Conservation (phyloP, 2,888 invertebrate genomes). For the Gasteruption jaculator region DNA sequence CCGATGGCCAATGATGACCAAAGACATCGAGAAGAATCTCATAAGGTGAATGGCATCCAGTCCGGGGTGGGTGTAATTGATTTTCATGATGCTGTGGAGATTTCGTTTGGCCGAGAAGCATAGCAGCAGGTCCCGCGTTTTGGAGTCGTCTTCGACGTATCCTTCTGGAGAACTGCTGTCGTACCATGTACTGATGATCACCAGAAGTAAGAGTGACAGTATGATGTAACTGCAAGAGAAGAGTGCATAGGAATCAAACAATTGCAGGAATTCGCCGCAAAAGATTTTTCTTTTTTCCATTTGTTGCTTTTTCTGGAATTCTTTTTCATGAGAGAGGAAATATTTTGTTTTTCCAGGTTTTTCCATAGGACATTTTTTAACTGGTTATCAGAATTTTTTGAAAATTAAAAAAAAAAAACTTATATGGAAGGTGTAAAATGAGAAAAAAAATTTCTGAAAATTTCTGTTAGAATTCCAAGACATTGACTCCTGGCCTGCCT, state of each 20-base stretch:
- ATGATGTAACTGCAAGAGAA: conserved; percentile 21
- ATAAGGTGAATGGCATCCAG: conserved; percentile 35
- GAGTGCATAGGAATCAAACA: neutral
- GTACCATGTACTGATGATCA: conserved; percentile 25
- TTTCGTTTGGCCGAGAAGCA: conserved; percentile 38
- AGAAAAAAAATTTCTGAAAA: too few species aligned
- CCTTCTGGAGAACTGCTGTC: conserved; percentile 16
- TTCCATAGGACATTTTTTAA: too few species aligned
- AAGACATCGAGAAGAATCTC: conserved; percentile 26
- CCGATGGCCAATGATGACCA: conserved; percentile 32
- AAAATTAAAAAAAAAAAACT: too few species aligned
- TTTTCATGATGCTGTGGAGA: conserved; percentile 27
- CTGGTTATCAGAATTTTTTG: too few species aligned
- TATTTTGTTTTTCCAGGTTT: too few species aligned
- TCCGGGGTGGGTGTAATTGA: conserved; percentile 29
- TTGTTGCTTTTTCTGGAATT: too few species aligned
- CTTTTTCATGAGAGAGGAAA: too few species aligned
- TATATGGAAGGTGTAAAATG: too few species aligned
- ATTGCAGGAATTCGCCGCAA: neutral
- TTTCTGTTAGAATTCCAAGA: too few species aligned
- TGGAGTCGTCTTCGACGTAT: conserved; percentile 3
- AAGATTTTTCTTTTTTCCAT: conserved; percentile 1
- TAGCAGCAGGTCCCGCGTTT: conserved; percentile 24
- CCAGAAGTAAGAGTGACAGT: conserved; percentile 19
- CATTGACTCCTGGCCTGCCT: too few species aligned